phyloP scores from a whole-genome alignment of 37 sponge, comb jelly and placozoan genomes.

The Agelas oroides region DNA sequence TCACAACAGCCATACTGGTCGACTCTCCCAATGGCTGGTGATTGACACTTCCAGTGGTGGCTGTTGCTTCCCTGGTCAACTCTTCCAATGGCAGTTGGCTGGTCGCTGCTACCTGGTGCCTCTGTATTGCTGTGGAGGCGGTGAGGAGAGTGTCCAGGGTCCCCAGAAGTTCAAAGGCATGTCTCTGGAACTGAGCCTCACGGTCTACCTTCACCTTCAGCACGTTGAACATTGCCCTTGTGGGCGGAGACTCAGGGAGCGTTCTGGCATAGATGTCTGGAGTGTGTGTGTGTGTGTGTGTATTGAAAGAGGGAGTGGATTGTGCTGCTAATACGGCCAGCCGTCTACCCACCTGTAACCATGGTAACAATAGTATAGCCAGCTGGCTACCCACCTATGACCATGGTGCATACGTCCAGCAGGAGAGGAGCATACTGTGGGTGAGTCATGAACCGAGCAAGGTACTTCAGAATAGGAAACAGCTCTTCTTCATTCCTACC shows the following conservation, averaged over 20 bases:
- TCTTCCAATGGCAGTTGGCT: no score
- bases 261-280: constrained; percentile 70
- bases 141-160: constrained; percentile 64
- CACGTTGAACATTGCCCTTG: constrained; percentile 29
- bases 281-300: no score
- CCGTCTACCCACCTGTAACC: no score
- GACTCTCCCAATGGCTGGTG: no score
- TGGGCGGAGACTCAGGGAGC: constrained; percentile 23
- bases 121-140: constrained; percentile 30
- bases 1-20: no score
- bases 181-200: constrained; percentile 75
- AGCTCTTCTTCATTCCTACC: constrained; percentile 86
- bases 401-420: constrained; percentile 59
- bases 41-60: no score
- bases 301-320: no score
- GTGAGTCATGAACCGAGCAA: constrained; percentile 51
- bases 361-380: no score
- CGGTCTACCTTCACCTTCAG: constrained; percentile 63
- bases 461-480: constrained; percentile 83
- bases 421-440: constrained; percentile 72
- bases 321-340: no score
- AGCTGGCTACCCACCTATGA: constrained; percentile 83
- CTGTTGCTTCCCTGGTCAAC: no score
- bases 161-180: constrained; percentile 70
- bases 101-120: background rate